Base-by-base conservation (phyloP, 1,140 invertebrate genomes). In the Macrocentrus cingulum region DNA sequence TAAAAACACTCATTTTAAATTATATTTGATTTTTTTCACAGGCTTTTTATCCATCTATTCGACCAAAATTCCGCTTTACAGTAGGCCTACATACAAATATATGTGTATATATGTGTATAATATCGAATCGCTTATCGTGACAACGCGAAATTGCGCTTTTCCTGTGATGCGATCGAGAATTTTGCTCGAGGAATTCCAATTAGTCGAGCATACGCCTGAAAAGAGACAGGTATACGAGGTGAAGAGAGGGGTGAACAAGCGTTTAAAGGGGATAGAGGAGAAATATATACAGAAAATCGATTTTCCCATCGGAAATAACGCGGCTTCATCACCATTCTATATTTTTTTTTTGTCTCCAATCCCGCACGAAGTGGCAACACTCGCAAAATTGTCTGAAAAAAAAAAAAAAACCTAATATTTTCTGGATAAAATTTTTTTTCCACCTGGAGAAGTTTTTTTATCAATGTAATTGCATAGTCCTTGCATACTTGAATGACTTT, bases 101-200 rank as follows among this genome's bases (percentile, higher is more conserved):
- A 25, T 57, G 7, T 46, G 9, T 15, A 49, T 57, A 18, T 18
- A 2, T 49, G 15, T 15, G 8, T 5, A 4, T 2, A 20, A 25
- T 1, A 25, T 19, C 36, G 20, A 18, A 36, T 19, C 50, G 8
- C 15, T 49, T 34, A 41, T 39, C 36, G 23, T 29, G 55, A 65
- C 54, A 25, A 59, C 49, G 51, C 53, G 60, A 59, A 65, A 63
- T 65, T 65, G 55, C 51, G 39, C 39, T 46, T 36, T 42, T 22
- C 7, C 46, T 36, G 37, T 65, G 59, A 62, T 60, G 49, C 60
- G 60, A 58, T 61, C 59, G 59, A 66, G 65, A 68, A 69, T 68
- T 69, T 69, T 65, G 55, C 44, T 51, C 61, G 59, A 61, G 63
- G 65, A 69, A 69, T 69, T 69, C 52, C 66, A 69, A 69, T 69